Evolutionary conservation across 2,797 vertebrate genomes (phyloP).

Genomic region (Champsocephalus esox): DNA sequence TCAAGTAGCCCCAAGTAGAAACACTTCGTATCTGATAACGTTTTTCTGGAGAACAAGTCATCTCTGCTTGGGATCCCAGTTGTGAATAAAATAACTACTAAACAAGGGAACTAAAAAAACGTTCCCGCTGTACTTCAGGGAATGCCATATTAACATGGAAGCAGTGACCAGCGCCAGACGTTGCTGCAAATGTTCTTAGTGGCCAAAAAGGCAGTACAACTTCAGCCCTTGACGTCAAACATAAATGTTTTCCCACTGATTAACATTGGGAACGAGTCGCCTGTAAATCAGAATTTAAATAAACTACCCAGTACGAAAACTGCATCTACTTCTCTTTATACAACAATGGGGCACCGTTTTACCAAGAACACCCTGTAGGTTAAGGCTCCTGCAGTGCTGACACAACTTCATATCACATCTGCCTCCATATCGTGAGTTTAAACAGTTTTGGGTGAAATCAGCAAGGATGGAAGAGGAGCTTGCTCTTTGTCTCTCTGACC

Average conservation of each 20-base stretch:
- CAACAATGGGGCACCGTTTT: not conserved
- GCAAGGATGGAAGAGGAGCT: not conserved
- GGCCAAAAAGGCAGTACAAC: too few relatives aligned
- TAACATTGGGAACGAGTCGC: too few relatives aligned
- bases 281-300: too few relatives aligned
- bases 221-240: too few relatives aligned
- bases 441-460: not conserved
- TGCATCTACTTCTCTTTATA: not conserved
- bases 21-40: slow-evolving; percentile 14
- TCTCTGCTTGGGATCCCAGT: not conserved
- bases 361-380: not conserved
- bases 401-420: not conserved
- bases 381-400: not conserved
- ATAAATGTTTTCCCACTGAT: too few relatives aligned
- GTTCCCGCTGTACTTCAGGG: not conserved
- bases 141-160: not conserved
- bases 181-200: too few relatives aligned
- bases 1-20: slow-evolving; percentile 26
- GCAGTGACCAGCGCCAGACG: not conserved
- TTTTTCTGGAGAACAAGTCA: not conserved
- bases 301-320: too few relatives aligned
- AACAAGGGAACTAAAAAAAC: not conserved
- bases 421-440: not conserved
- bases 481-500: slow-evolving; percentile 32
- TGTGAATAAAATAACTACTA: not conserved